Evolutionary conservation across 2,797 vertebrate genomes (phyloP).

Genomic region (Parotocinclus haroldoi): DNA sequence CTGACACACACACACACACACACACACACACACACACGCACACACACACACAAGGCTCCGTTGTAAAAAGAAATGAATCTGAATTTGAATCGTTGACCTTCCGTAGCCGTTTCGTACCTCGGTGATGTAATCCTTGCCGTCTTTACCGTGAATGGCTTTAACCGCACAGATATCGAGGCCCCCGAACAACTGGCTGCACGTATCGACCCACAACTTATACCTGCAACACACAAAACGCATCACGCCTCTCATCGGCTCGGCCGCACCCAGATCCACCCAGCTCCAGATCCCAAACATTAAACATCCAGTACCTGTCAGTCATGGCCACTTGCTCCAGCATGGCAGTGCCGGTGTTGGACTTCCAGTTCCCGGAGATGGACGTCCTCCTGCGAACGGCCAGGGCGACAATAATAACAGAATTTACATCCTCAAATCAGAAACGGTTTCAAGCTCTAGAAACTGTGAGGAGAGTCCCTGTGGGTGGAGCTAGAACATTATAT

Average conservation of each 20-base stretch:
- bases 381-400: slow-evolving; percentile 79
- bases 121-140: slow-evolving; percentile 95
- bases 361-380: slow-evolving; percentile 98
- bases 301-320: slow-evolving; percentile 81
- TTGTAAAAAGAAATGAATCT: too few species aligned
- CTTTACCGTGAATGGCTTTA: slow-evolving; percentile 96
- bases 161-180: slow-evolving; percentile 95
- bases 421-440: too few species aligned
- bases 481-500: too few species aligned
- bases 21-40: too few species aligned
- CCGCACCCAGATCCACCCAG: too few species aligned
- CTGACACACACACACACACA: slow-evolving; percentile 56
- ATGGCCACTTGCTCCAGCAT: slow-evolving; percentile 98
- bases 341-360: slow-evolving; percentile 91
- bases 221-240: slow-evolving; percentile 57
- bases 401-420: too few species aligned
- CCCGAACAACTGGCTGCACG: slow-evolving; percentile 91
- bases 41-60: background rate
- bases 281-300: too few species aligned
- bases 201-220: slow-evolving; percentile 96
- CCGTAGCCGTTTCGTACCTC: slow-evolving; percentile 85
- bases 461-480: too few species aligned
- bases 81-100: too few species aligned
- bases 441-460: too few species aligned
- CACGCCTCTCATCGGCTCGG: too few species aligned